Evolutionary conservation across 2,113 vertebrate species (phyloP).

Genomic region (Tympanuchus pallidicinctus): DNA sequence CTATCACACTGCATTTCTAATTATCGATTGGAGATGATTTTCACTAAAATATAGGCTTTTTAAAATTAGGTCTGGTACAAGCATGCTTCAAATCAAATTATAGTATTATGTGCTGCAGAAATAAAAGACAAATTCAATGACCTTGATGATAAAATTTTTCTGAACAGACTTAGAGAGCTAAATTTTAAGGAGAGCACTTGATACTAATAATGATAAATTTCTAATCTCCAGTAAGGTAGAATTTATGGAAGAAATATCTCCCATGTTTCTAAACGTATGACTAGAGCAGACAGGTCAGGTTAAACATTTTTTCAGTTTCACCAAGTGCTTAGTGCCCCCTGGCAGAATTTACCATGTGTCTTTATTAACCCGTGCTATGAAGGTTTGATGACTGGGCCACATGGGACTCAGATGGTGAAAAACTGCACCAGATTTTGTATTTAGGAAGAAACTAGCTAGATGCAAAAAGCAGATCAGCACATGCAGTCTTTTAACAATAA

Average conservation of each 20-base stretch:
- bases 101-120: neutral
- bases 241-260: neutral
- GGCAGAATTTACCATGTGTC: neutral
- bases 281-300: neutral
- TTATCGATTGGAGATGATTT: neutral
- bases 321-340: neutral
- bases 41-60: conserved; percentile 20
- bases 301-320: conserved; percentile 21
- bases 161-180: neutral
- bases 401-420: neutral
- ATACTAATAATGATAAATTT: neutral
- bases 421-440: neutral
- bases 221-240: neutral
- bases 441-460: conserved; percentile 3
- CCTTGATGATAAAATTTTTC: neutral
- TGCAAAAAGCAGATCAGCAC: conserved; percentile 15
- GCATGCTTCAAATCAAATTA: conserved; percentile 25
- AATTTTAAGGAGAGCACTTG: neutral
- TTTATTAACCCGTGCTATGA: neutral
- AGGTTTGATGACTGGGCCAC: neutral
- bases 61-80: conserved; percentile 30
- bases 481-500: neutral
- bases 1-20: neutral
- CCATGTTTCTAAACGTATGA: neutral
- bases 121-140: conserved; percentile 18